These are phyloP conservation scores for Unio pictorum DNA, from an alignment of 2,888 invertebrate genomes.

Conservation along the genomic window DNA sequence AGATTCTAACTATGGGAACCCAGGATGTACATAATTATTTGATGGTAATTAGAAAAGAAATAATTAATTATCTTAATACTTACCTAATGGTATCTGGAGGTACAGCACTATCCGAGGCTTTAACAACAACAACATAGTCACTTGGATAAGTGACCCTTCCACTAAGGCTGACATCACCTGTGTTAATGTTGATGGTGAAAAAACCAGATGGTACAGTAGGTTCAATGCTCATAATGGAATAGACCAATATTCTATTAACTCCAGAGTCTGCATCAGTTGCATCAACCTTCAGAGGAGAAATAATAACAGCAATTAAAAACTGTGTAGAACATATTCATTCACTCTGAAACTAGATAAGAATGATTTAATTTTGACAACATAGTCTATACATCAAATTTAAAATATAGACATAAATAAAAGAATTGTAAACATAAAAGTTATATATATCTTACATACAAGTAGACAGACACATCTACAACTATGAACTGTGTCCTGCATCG, in stretches of 20 bases:
- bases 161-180: slow-evolving; percentile 6
- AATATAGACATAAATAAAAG: too few species aligned
- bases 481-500: too few species aligned
- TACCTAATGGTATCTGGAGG: slow-evolving; percentile 5
- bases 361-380: too few species aligned
- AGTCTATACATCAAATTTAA: too few species aligned
- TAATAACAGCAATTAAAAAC: background rate
- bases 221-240: slow-evolving; percentile 24
- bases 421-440: too few species aligned
- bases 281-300: slow-evolving; percentile 14
- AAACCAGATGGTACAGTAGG: slow-evolving; percentile 9
- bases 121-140: slow-evolving; percentile 14
- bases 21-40: too few species aligned
- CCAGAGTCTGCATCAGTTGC: slow-evolving; percentile 37
- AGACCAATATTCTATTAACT: slow-evolving; percentile 23
- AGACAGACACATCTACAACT: too few species aligned
- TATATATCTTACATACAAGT: too few species aligned
- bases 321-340: too few species aligned
- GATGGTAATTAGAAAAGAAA: too few species aligned
- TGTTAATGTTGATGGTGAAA: slow-evolving; percentile 1
- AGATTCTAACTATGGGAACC: too few species aligned
- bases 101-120: slow-evolving; percentile 21
- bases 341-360: too few species aligned
- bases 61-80: background rate
- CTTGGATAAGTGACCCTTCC: slow-evolving; percentile 12